Evolutionary conservation across 2,113 vertebrate species (phyloP).

Genomic region (Sander vitreus): DNA sequence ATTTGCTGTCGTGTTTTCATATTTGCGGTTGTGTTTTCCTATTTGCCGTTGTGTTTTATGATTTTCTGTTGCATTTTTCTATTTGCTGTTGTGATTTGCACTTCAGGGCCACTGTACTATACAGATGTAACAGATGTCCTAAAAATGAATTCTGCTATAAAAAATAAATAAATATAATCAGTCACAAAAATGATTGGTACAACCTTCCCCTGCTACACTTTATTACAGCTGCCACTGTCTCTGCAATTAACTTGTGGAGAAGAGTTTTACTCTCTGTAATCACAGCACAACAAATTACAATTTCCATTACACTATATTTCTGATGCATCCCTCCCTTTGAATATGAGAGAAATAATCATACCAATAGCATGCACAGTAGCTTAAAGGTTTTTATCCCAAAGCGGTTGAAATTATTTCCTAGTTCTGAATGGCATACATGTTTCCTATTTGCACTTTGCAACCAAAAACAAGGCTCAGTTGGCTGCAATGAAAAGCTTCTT

Average conservation of each 20-base stretch:
- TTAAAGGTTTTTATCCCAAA: slow-evolving; percentile 48
- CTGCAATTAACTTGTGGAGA: slow-evolving; percentile 12
- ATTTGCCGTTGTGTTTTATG: too few relatives aligned
- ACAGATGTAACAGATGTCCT: slow-evolving; percentile 19
- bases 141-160: background rate
- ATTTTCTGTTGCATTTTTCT: too few relatives aligned
- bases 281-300: too few relatives aligned
- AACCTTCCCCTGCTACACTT: slow-evolving; percentile 2
- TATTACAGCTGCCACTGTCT: slow-evolving; percentile 12
- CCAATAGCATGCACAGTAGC: slow-evolving; percentile 17
- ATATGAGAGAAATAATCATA: slow-evolving; percentile 1
- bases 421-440: slow-evolving; percentile 54
- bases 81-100: too few relatives aligned
- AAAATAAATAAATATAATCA: slow-evolving; percentile 9
- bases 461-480: slow-evolving; percentile 44
- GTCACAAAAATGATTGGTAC: slow-evolving; percentile 15
- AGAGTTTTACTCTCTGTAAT: slow-evolving; percentile 8
- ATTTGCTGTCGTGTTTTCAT: too few relatives aligned
- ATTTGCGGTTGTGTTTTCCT: too few relatives aligned
- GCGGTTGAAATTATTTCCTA: slow-evolving; percentile 38
- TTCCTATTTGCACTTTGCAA: slow-evolving; percentile 34
- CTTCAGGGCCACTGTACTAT: too few relatives aligned
- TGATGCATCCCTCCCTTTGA: slow-evolving; percentile 2
- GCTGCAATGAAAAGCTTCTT: slow-evolving; percentile 37
- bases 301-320: slow-evolving; percentile 7